Conservation (phyloP, 1,140 invertebrate species). For the Zaprionus kolodkinae region DNA sequence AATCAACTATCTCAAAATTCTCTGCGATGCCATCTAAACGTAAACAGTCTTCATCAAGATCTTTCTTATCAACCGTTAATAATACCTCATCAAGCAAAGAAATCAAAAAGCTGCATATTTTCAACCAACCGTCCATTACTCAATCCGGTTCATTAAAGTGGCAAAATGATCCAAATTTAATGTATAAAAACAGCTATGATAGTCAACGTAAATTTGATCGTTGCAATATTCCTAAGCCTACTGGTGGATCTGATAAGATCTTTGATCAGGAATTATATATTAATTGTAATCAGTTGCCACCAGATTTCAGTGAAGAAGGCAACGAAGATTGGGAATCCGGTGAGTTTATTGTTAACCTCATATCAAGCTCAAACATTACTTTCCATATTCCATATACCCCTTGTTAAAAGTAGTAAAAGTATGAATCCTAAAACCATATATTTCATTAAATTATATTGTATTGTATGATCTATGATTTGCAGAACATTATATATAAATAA, state of each 20-base stretch:
- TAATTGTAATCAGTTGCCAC: slow-evolving; percentile 66
- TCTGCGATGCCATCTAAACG: slow-evolving; percentile 70
- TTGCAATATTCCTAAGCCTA: slow-evolving; percentile 50
- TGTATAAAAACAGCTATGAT: slow-evolving; percentile 60
- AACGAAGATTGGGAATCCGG: slow-evolving; percentile 90
- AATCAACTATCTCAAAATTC: slow-evolving; percentile 73
- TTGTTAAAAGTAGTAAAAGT: slow-evolving; percentile 40
- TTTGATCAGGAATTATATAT: slow-evolving; percentile 68
- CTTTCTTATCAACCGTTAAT: slow-evolving; percentile 56
- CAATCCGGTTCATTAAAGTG: slow-evolving; percentile 61
- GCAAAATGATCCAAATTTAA: slow-evolving; percentile 62
- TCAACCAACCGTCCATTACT: slow-evolving; percentile 70
- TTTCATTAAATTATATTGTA: not conserved
- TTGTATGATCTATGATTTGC: slow-evolving; percentile 2
- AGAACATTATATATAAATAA: slow-evolving; percentile 1
- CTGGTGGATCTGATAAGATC: slow-evolving; percentile 55
- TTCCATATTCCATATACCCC: slow-evolving; percentile 52
- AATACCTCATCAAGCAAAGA: slow-evolving; percentile 70
- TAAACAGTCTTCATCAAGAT: slow-evolving; percentile 67
- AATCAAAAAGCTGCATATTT: slow-evolving; percentile 68
- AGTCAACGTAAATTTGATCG: slow-evolving; percentile 65
- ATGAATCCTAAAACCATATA: not conserved
- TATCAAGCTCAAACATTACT: slow-evolving; percentile 42
- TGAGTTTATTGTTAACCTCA: slow-evolving; percentile 85
- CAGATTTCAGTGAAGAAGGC: slow-evolving; percentile 71